Evolutionary conservation across 1,140 invertebrate genomes (phyloP).

Genomic region (Drosophila baimaii): DNA sequence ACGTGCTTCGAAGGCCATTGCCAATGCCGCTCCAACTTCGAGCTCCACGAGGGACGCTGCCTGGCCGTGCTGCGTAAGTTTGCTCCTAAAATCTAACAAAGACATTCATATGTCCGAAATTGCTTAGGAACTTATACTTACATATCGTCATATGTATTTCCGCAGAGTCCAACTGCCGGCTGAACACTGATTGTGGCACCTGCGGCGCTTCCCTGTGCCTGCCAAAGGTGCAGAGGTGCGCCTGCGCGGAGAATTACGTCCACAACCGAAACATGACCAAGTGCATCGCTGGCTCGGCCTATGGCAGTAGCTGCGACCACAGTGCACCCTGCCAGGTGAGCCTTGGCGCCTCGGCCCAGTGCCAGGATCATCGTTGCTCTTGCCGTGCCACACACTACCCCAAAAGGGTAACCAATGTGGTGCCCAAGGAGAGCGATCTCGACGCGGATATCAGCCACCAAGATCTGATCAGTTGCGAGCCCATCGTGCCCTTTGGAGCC

Average conservation of each 20-base stretch:
- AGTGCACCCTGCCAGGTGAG: conserved; percentile 40
- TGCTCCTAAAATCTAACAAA: neutral
- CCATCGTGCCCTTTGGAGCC: conserved; percentile 37
- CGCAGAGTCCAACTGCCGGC: conserved; percentile 40
- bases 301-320: conserved; percentile 34
- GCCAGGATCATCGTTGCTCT: conserved; percentile 47
- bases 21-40: conserved; percentile 54
- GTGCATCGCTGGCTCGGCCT: conserved; percentile 35
- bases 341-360: conserved; percentile 41
- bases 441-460: neutral
- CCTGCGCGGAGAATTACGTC: conserved; percentile 40
- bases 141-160: neutral
- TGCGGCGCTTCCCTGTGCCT: conserved; percentile 41
- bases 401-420: conserved; percentile 11
- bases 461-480: conserved; percentile 28
- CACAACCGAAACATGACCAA: conserved; percentile 46
- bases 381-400: conserved; percentile 46
- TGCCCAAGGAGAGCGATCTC: neutral
- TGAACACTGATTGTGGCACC: conserved; percentile 25
- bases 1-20: conserved; percentile 50
- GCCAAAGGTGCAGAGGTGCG: conserved; percentile 38
- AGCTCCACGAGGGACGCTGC: conserved; percentile 52
- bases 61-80: conserved; percentile 56
- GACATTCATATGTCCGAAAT: too few species aligned
- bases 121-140: too few species aligned